phyloP scores from a whole-genome alignment of 2,797 vertebrate species.

The Thripadectes ignobilis region DNA sequence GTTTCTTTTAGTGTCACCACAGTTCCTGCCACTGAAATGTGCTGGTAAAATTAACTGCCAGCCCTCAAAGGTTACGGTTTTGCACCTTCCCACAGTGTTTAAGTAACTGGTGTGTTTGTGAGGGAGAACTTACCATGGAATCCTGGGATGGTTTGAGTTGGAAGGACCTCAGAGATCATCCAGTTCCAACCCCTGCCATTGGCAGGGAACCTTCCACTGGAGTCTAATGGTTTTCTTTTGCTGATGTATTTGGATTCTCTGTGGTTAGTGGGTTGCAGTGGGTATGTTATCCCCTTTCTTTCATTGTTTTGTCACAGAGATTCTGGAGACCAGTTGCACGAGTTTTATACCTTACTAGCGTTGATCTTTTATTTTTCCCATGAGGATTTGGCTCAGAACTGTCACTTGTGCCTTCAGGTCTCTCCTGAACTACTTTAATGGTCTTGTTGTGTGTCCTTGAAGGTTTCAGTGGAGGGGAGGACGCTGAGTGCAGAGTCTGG shows the following conservation, averaged over 20 bases:
- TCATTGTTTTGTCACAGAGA: background rate
- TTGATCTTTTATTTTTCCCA: background rate
- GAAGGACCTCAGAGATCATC: background rate
- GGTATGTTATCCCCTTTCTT: background rate
- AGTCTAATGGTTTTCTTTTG: background rate
- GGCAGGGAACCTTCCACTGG: background rate
- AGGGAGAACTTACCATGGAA: background rate
- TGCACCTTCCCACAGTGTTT: background rate
- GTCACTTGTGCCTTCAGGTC: accelerated
- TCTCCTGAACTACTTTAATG: background rate
- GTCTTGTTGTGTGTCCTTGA: background rate
- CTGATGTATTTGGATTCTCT: background rate
- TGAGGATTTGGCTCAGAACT: background rate
- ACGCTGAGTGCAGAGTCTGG: background rate
- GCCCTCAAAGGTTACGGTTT: background rate
- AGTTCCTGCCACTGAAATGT: background rate
- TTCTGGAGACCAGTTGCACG: background rate
- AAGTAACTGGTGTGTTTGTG: background rate
- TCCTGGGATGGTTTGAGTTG: background rate
- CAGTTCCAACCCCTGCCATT: background rate
- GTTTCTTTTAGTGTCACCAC: background rate
- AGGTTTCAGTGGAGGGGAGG: background rate
- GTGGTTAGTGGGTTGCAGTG: background rate
- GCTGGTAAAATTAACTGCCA: background rate
- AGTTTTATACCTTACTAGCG: background rate